Evolutionary conservation across 1,140 invertebrate species (phyloP), one percentile per base, ranked within the genome.

Genomic region (Hyles euphorbiae): DNA sequence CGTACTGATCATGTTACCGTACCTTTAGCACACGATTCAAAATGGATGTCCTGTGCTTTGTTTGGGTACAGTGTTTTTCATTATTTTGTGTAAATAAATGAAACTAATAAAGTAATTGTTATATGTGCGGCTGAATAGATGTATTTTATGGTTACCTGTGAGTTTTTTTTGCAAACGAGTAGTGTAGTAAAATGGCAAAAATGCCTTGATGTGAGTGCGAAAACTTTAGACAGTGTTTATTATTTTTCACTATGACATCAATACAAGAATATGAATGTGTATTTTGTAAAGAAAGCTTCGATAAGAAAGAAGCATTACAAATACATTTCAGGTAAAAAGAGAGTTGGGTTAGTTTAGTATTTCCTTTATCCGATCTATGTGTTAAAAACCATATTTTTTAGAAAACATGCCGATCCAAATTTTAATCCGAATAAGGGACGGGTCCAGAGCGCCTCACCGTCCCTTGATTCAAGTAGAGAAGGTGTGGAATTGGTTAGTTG

Each of bases 401-500:
- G 87, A 56, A 85, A 87, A 74, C 87, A 89, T 63, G 87, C 75
- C 5, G 81, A 85, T 65, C 83, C 82, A 8, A 76, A 77, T 11
- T 87, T 83, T 66, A 72, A 82, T 65, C 63, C 71, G 45, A 68
- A 76, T 53, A 71, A 53, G 12, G 67, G 51, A 49, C 68, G 67
- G 10, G 47, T 53, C 32, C 69, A 71, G 54, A 74, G 55, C 63
- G 71, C 76, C 44, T 46, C 60, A 5, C 58, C 10, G 63, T 47
- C 34, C 50, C 66, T 22, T 62, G 78, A 80, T 12, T 76, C 79
- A 52, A 34, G 59, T 22, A 70, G 58, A 36, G 80, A 81, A 33
- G 76, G 74, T 9, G 67, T 58, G 56, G 87, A 88, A 59, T 66
- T 74, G 67, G 81, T 90, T 53, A 74, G 70, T 8, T 93, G 93